Evolutionary conservation across 2,888 invertebrate species (phyloP), one percentile per base, ranked within the genome.

Genomic region (Cancer borealis): DNA sequence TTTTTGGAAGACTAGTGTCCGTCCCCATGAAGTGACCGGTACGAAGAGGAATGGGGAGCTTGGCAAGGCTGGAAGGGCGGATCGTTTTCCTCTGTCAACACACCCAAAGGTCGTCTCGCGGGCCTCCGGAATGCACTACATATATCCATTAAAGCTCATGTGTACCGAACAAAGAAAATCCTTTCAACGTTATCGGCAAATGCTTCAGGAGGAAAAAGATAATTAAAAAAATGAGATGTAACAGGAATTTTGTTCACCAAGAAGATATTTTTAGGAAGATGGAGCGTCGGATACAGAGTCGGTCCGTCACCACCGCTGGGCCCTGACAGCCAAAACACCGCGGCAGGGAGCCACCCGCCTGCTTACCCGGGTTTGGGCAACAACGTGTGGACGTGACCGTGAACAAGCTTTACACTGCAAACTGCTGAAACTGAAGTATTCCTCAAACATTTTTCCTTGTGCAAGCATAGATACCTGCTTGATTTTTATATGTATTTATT

Each of bases 131-230:
- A 79, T 79, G 79, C 79, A 79, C 79, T 79, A 79, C 79, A 79
- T 79, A 79, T 79, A 79, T 79, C 79, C 79, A 79, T 79, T 79
- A 79, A 79, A 79, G 79, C 30, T 26, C 30, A 8, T 79, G 79
- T 79, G 79, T 79, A 30, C 79, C 79, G 79, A 79, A 79, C 79
- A 79, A 79, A 79, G 79, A 79, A 30, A 79, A 79, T 79, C 30
- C 79, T 79, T 79, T 79, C 79, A 79, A 30, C 79, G 79, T 79
- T 79, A 79, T 79, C 79, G 4, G 79, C 8, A 79, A 79, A 79
- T 79, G 79, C 79, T 79, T 79, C 79, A 79, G 12, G 30, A 30
- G 30, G 6, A 79, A 79, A 79, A 79, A 79, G 30, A 79, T 8
- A 79, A 30, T 79, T 10, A 79, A 26, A 30, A 30, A 26, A 30